These are phyloP conservation scores for Dione juno DNA, from an alignment of 2,888 invertebrate genomes.

Conservation along the genomic window DNA sequence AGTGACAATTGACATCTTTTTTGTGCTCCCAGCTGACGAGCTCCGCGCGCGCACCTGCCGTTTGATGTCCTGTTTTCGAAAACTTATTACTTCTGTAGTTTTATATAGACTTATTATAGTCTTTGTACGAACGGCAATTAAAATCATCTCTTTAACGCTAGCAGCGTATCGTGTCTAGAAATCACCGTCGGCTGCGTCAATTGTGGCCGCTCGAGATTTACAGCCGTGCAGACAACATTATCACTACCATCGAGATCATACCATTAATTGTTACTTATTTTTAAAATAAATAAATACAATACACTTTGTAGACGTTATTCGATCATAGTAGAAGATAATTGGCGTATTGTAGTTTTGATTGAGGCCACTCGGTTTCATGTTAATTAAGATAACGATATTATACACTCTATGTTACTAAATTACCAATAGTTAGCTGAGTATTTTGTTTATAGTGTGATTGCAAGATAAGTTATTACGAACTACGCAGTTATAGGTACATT, in stretches of 20 bases:
- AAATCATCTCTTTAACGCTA: conserved; percentile 61
- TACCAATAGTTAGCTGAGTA: conserved; percentile 43
- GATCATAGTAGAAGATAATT: conserved; percentile 65
- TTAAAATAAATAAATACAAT: conserved; percentile 67
- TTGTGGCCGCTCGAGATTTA: conserved; percentile 39
- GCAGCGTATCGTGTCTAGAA: conserved; percentile 51
- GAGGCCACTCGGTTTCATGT: conserved; percentile 65
- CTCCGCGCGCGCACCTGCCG: conserved; percentile 51
- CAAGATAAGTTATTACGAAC: conserved; percentile 43
- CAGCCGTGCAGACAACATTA: conserved; percentile 47
- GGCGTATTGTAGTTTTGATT: conserved; percentile 64
- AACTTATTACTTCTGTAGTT: conserved; percentile 50
- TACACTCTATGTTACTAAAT: conserved; percentile 51
- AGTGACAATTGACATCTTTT: conserved; percentile 49
- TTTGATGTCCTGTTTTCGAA: conserved; percentile 50
- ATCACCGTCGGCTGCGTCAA: conserved; percentile 42
- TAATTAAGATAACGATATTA: conserved; percentile 73
- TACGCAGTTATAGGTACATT: conserved; percentile 40
- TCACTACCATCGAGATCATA: conserved; percentile 55
- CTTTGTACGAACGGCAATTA: conserved; percentile 64
- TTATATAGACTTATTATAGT: too few species aligned
- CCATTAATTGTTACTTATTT: conserved; percentile 68
- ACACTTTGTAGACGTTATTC: conserved; percentile 71
- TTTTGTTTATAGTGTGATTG: conserved; percentile 46
- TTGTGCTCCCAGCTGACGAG: conserved; percentile 46